A percentile compares a stretch with the other conserved stretches of the same genome.
Evolutionary conservation across 2,113 vertebrate genomes (phyloP).

Genomic region (Eulemur macaco): DNA sequence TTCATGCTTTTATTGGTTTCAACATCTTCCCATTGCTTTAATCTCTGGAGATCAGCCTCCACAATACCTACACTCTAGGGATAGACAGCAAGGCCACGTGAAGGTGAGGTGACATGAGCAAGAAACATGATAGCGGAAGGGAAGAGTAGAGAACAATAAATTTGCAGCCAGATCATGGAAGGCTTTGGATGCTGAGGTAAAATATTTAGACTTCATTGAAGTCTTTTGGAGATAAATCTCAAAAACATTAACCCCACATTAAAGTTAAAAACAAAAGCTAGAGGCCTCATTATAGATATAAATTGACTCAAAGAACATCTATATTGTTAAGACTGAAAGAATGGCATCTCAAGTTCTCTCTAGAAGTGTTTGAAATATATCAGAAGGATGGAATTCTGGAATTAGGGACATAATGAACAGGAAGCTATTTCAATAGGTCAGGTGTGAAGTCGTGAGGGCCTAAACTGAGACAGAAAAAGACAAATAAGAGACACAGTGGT

Average conservation of each 20-base stretch:
- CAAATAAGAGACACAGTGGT: neutral
- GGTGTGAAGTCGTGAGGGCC: neutral
- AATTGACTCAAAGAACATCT: neutral
- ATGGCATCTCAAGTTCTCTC: neutral
- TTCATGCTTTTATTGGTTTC: neutral
- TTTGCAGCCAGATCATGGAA: neutral
- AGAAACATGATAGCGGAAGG: neutral
- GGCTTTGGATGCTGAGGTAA: neutral
- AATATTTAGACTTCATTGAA: constrained; percentile 10
- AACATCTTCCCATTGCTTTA: constrained; percentile 15
- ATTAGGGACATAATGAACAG: no score
- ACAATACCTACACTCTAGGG: neutral
- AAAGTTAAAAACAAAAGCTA: constrained; percentile 47
- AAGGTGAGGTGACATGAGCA: neutral
- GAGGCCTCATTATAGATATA: neutral
- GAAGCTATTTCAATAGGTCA: neutral
- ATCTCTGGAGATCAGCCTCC: neutral
- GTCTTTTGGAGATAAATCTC: neutral
- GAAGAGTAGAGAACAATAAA: neutral
- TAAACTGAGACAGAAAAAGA: neutral
- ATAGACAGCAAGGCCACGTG: neutral
- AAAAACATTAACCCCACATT: neutral
- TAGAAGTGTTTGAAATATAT: neutral
- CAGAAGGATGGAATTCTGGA: neutral
- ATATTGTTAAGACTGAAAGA: neutral